Conservation (phyloP, 2,113 vertebrate species). For the Craseonycteris thonglongyai region DNA sequence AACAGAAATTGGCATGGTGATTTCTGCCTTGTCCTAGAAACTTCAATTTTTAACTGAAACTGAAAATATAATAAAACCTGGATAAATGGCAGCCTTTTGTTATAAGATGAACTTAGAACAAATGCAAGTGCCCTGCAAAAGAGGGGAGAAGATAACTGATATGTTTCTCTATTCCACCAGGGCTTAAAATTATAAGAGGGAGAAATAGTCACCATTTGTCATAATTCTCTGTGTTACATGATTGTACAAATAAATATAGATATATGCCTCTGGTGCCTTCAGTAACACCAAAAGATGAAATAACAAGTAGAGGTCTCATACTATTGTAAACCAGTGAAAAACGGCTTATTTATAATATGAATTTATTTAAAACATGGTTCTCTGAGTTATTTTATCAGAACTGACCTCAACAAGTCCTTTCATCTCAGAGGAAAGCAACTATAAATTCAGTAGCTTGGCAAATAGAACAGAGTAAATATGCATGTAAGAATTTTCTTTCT, state of each 20-base stretch:
- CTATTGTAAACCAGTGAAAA: neutral
- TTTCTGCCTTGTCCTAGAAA: neutral
- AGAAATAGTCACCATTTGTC: neutral
- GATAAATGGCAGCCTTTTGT: neutral
- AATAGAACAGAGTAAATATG: neutral
- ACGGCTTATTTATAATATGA: neutral
- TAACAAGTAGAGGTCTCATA: neutral
- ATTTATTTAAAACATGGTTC: neutral
- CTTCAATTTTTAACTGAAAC: neutral
- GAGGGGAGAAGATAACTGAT: neutral
- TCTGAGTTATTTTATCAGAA: conserved; percentile 25
- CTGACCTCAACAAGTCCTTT: neutral
- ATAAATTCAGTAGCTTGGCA: neutral
- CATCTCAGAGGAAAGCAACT: neutral
- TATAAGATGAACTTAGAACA: neutral
- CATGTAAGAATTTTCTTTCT: neutral
- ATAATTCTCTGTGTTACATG: neutral
- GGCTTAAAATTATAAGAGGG: neutral
- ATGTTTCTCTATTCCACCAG: neutral
- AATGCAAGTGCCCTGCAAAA: neutral
- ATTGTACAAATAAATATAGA: neutral
- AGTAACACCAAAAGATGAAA: neutral
- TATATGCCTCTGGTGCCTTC: neutral
- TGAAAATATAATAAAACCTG: conserved; percentile 1
- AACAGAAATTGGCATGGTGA: neutral